These are phyloP conservation scores for Gymnothorax reevesii DNA, from an alignment of 2,797 vertebrate species.

Conservation along the genomic window DNA sequence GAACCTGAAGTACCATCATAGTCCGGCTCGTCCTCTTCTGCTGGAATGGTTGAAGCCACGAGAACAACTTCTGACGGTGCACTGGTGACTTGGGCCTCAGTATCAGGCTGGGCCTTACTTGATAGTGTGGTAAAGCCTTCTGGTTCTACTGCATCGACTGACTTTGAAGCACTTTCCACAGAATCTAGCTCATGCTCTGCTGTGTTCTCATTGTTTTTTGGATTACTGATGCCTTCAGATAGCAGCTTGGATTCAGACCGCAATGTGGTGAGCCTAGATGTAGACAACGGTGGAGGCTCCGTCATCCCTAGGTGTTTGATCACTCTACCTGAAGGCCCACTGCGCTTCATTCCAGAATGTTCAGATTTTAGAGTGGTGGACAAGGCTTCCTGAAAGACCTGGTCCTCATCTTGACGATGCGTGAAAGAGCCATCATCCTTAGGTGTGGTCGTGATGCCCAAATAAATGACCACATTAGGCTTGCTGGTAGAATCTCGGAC, in stretches of 20 bases:
- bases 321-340: not conserved
- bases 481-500: slow-evolving; percentile 28
- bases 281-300: slow-evolving; percentile 27
- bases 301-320: not conserved
- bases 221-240: slow-evolving; percentile 31
- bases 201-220: slow-evolving; percentile 17
- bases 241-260: slow-evolving; percentile 24
- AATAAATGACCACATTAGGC: slow-evolving; percentile 32
- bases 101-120: slow-evolving; percentile 34
- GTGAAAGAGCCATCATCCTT: slow-evolving; percentile 32
- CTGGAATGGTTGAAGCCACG: slow-evolving; percentile 13
- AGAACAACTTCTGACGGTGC: slow-evolving; percentile 22
- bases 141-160: slow-evolving; percentile 24
- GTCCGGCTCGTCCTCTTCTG: slow-evolving; percentile 35
- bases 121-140: slow-evolving; percentile 40
- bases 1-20: slow-evolving; percentile 27
- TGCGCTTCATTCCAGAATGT: slow-evolving; percentile 33
- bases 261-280: slow-evolving; percentile 11
- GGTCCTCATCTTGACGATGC: slow-evolving; percentile 22
- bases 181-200: slow-evolving; percentile 26
- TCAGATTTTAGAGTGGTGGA: slow-evolving; percentile 41
- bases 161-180: slow-evolving; percentile 33
- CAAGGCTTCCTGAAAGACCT: slow-evolving; percentile 47
- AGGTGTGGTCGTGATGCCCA: slow-evolving; percentile 26
- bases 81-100: slow-evolving; percentile 26